A percentile compares a stretch with the other conserved stretches of the same genome.
These are phyloP conservation scores for Phaenicophaeus curvirostris DNA, from an alignment of 2,797 vertebrate genomes.

Conservation along the genomic window DNA sequence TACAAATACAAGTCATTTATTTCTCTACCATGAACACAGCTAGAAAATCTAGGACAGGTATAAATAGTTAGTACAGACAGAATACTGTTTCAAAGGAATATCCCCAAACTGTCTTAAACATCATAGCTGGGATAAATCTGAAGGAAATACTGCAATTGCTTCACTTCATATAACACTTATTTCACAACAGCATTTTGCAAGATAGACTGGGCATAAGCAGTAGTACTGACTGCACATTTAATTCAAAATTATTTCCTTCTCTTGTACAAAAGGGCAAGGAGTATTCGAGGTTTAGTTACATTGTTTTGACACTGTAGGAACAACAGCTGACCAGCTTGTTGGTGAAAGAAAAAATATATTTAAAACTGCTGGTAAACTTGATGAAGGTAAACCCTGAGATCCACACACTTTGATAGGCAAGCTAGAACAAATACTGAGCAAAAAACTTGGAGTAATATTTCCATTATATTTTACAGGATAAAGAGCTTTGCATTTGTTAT, in stretches of 20 bases:
- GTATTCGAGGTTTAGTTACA: background rate
- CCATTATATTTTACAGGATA: background rate
- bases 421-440: background rate
- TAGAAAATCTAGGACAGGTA: conserved; percentile 16
- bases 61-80: background rate
- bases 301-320: background rate
- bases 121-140: conserved; percentile 21
- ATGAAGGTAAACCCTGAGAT: background rate
- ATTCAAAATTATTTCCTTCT: background rate
- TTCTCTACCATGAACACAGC: background rate
- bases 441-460: background rate
- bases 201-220: background rate
- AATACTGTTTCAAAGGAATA: conserved; percentile 7
- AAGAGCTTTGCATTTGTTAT: background rate
- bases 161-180: background rate
- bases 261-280: background rate
- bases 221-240: background rate
- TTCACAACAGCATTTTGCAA: background rate
- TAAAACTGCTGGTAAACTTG: background rate
- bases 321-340: background rate
- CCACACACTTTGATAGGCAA: background rate
- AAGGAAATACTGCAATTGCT: background rate
- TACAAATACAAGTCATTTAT: background rate
- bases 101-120: background rate
- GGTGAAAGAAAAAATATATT: background rate